These are phyloP conservation scores for Macropus fuliginosus DNA, from an alignment of 2,797 vertebrate genomes.

Conservation along the genomic window DNA sequence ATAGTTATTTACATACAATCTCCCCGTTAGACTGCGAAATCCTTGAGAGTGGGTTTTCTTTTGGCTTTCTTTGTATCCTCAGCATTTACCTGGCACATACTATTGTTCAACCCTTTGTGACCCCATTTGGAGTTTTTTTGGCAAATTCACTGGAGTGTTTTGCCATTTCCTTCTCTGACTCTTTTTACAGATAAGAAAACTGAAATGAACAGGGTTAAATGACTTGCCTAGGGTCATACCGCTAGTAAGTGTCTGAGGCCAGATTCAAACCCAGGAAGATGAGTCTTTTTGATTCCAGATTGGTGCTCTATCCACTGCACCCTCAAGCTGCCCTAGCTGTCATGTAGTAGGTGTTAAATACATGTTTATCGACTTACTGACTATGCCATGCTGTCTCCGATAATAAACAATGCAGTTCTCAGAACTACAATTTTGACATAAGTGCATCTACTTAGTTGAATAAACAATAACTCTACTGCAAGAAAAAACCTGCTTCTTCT, in stretches of 20 bases:
- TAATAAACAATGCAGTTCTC: background rate
- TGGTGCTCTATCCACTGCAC: background rate
- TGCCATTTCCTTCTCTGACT: background rate
- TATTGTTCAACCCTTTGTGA: background rate
- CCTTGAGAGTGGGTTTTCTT: background rate
- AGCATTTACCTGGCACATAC: background rate
- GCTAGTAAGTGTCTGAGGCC: background rate
- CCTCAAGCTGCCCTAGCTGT: background rate
- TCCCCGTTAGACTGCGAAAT: background rate
- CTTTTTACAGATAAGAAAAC: background rate
- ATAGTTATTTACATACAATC: background rate
- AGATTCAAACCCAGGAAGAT: background rate
- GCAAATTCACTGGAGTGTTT: background rate
- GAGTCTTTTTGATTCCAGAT: background rate
- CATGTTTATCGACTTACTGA: background rate
- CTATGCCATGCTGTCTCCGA: background rate
- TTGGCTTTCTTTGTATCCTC: no score
- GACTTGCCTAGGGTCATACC: background rate
- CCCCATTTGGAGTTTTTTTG: background rate
- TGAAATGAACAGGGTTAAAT: background rate
- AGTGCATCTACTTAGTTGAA: constrained; percentile 5
- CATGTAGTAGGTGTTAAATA: background rate
- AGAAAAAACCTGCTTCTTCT: constrained; percentile 63
- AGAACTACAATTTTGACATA: constrained; percentile 5
- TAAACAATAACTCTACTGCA: constrained; percentile 28